These are phyloP conservation scores for Bombyx mori DNA, from an alignment of 1,140 invertebrate species.

Conservation along the genomic window DNA sequence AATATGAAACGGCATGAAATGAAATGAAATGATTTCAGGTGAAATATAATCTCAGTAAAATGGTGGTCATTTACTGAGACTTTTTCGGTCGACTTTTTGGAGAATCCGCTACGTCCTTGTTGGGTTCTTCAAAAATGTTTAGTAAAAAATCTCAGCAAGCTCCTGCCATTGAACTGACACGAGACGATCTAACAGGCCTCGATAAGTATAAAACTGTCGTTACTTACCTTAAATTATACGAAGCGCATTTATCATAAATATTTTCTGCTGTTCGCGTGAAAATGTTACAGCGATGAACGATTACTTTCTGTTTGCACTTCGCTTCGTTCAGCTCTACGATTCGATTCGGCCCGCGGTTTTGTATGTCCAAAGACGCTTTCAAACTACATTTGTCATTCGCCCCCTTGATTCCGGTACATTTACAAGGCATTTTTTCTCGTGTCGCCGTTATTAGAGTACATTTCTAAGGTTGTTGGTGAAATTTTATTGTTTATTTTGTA, in stretches of 20 bases:
- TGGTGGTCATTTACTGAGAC: no score
- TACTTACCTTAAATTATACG: conserved; percentile 17
- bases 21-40: no score
- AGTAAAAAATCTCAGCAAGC: no score
- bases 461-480: neutral
- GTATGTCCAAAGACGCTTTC: neutral
- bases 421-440: neutral
- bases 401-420: neutral
- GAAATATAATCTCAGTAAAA: no score
- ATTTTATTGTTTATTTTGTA: neutral
- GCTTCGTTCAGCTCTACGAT: neutral
- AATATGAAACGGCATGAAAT: no score
- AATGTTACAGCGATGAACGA: neutral
- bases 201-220: neutral
- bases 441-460: neutral
- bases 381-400: neutral
- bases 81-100: no score
- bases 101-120: no score
- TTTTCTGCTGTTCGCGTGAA: neutral
- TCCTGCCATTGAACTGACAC: no score
- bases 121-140: no score
- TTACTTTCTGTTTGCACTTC: neutral
- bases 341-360: neutral
- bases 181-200: neutral
- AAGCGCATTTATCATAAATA: conserved; percentile 15